phyloP scores from a whole-genome alignment of 37 sponge, comb jelly and placozoan genomes.

The Sycon ciliatum region DNA sequence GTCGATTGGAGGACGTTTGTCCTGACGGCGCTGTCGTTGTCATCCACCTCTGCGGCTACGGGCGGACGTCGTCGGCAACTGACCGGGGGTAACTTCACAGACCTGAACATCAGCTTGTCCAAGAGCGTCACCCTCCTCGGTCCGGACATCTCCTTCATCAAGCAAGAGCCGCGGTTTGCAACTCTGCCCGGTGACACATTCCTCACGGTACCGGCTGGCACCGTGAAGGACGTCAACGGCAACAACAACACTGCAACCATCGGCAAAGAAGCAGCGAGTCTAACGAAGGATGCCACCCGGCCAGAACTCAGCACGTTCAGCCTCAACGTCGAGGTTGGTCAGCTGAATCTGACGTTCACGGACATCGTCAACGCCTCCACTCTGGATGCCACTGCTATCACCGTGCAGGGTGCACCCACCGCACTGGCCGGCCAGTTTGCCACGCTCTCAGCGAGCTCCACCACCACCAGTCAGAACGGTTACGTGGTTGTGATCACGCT shows the following conservation, averaged over 20 bases:
- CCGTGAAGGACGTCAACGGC: slow-evolving; percentile 57
- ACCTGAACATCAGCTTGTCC: neutral
- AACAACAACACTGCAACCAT: too few relatives aligned
- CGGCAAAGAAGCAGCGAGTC: neutral
- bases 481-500: slow-evolving; percentile 29
- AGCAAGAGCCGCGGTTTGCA: slow-evolving; percentile 42
- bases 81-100: neutral
- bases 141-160: too few relatives aligned
- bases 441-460: neutral
- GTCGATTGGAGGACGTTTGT: too few relatives aligned
- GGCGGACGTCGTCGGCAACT: too few relatives aligned
- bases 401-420: slow-evolving; percentile 47
- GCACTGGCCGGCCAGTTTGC: neutral
- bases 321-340: slow-evolving; percentile 64
- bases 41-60: neutral
- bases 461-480: neutral
- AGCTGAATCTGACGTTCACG: slow-evolving; percentile 57
- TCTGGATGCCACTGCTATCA: slow-evolving; percentile 43
- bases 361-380: slow-evolving; percentile 60
- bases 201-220: slow-evolving; percentile 23
- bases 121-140: neutral
- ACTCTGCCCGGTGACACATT: slow-evolving; percentile 39
- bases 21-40: neutral
- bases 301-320: slow-evolving; percentile 39
- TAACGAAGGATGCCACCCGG: slow-evolving; percentile 35